Evolutionary conservation across 2,888 invertebrate species (phyloP), one percentile per base, ranked within the genome.

Genomic region (Prosopocoilus inquinatus): DNA sequence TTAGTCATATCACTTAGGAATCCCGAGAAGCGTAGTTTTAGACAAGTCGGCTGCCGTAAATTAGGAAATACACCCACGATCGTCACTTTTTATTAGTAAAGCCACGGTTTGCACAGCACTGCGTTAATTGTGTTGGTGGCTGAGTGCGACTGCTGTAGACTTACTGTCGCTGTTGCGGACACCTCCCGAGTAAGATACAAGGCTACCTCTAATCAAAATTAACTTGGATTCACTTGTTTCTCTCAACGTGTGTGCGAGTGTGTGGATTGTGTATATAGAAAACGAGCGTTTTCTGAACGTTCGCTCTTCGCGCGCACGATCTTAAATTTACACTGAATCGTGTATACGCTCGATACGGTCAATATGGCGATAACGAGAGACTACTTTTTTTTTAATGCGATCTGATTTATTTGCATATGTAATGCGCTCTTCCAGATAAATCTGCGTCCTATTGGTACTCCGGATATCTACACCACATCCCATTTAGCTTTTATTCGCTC

Each of bases 21-120:
- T 56, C 53, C 56, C 59, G 43, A 53, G 48, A 48, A 47, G 53
- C 36, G 53, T 11, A 28, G 32, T 16, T 38, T 47, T 47, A 47
- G 47, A 34, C 34, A 47, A 47, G 33, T 32, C 41, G 53, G 47
- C 47, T 43, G 47, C 39, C 69, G 71, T 70, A 73, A 73, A 73
- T 73, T 70, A 73, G 73, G 73, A 73, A 72, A 73, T 64, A 64
- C 70, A 67, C 66, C 73, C 72, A 67, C 69, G 58, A 63, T 66
- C 59, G 61, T 67, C 66, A 65, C 63, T 67, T 67, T 66, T 68
- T 68, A 64, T 68, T 65, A 64, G 66, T 66, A 67, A 66, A 67
- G 62, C 64, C 65, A 65, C 67, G 63, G 61, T 65, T 66, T 63
- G 62, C 66, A 64, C 65, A 59, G 60, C 63, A 57, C 59, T 62